A percentile compares a stretch with the other conserved stretches of the same genome.
Evolutionary conservation across 2,888 invertebrate genomes (phyloP).

Genomic region (Coenonympha glycerion): DNA sequence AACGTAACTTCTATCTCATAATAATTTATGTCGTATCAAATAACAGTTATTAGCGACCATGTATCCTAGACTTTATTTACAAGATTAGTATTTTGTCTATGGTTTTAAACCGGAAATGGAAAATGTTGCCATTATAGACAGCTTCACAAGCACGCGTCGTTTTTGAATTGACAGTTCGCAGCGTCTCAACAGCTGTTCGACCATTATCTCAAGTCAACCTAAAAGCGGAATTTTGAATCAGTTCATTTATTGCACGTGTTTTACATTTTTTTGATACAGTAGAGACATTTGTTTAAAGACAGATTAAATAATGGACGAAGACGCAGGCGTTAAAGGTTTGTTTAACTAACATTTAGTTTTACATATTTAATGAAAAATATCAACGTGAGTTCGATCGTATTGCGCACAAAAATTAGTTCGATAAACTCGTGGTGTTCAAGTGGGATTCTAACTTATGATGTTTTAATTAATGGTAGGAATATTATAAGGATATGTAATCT

Average conservation of each 20-base stretch:
- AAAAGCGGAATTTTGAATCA: slow-evolving; percentile 45
- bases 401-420: slow-evolving; percentile 25
- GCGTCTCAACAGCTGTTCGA: slow-evolving; percentile 70
- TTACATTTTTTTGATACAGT: slow-evolving; percentile 28
- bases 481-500: no score
- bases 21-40: no score
- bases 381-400: slow-evolving; percentile 11
- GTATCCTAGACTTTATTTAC: neutral
- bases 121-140: slow-evolving; percentile 39
- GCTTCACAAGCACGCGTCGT: slow-evolving; percentile 36
- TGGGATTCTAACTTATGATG: neutral
- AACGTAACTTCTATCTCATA: no score
- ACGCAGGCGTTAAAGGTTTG: slow-evolving; percentile 52
- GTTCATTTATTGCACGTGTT: slow-evolving; percentile 56
- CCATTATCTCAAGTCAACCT: slow-evolving; percentile 43
- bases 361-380: slow-evolving; percentile 19
- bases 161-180: slow-evolving; percentile 62
- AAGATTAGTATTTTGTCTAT: slow-evolving; percentile 10
- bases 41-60: no score
- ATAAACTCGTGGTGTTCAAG: slow-evolving; percentile 4
- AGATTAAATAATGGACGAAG: slow-evolving; percentile 54
- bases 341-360: slow-evolving; percentile 21
- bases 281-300: slow-evolving; percentile 25
- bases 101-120: slow-evolving; percentile 21
- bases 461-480: neutral